Evolutionary conservation across 1,140 invertebrate species (phyloP).

Genomic region (Chironomus striatipennis): DNA sequence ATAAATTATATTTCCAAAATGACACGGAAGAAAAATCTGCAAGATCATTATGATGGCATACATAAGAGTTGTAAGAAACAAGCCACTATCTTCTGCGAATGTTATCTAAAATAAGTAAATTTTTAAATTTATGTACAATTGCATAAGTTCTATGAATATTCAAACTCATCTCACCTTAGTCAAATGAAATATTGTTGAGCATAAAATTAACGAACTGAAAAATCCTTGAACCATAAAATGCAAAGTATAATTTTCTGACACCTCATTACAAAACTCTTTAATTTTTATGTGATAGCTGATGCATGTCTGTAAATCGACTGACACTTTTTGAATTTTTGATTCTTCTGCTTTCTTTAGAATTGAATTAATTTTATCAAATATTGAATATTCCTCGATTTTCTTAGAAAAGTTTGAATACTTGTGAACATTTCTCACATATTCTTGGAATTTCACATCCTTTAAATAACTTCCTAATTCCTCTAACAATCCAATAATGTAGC

Average conservation of each 20-base stretch:
- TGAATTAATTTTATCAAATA: not conserved
- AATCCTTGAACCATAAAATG: conserved; percentile 1
- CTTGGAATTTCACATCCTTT: not conserved
- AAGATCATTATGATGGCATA: not conserved
- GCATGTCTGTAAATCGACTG: not conserved
- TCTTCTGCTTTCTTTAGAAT: not conserved
- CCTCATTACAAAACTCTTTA: not conserved
- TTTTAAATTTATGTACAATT: not conserved
- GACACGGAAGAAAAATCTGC: not conserved
- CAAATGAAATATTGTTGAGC: not conserved
- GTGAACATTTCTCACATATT: not conserved
- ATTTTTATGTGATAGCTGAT: not conserved
- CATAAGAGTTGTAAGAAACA: not conserved
- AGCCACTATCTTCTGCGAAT: not conserved
- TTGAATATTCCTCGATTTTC: not conserved
- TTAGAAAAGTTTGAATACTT: not conserved
- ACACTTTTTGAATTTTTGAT: not conserved
- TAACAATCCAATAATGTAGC: not conserved
- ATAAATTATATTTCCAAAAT: not conserved
- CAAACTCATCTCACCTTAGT: not conserved
- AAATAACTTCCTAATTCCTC: not conserved
- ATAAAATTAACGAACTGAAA: not conserved
- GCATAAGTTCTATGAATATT: not conserved
- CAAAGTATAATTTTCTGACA: not conserved
- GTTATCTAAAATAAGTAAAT: not conserved